Evolutionary conservation across 2,113 vertebrate genomes (phyloP).

Genomic region (Oryzias melastigma): DNA sequence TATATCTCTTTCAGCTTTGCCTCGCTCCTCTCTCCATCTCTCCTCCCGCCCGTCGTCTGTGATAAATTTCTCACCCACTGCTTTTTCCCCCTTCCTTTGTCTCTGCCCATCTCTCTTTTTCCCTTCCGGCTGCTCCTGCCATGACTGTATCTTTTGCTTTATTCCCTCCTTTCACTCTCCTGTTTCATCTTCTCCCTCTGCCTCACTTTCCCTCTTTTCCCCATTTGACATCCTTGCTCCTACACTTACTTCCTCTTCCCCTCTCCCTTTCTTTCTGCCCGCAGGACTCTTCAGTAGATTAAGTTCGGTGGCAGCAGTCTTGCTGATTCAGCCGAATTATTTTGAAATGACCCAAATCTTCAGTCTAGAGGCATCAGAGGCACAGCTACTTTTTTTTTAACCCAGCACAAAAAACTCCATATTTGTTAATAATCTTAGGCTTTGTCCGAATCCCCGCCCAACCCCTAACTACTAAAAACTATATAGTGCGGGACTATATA

Average conservation of each 20-base stretch:
- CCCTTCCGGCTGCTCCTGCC: constrained; percentile 28
- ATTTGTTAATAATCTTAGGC: constrained; percentile 58
- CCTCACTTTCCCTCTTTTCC: constrained; percentile 3
- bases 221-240: constrained; percentile 26
- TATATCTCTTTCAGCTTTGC: constrained; percentile 24
- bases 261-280: constrained; percentile 48
- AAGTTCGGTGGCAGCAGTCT: constrained; percentile 68
- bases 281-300: constrained; percentile 76
- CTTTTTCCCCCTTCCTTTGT: constrained; percentile 40
- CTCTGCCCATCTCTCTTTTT: constrained; percentile 37
- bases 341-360: constrained; percentile 80
- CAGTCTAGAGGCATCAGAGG: constrained; percentile 55
- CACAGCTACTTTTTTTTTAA: constrained; percentile 53
- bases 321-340: constrained; percentile 79
- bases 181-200: constrained; percentile 31
- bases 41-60: constrained; percentile 45
- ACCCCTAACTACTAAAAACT: too few species aligned
- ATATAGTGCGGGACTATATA: too few species aligned
- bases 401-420: constrained; percentile 24
- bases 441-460: too few species aligned
- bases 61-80: constrained; percentile 60
- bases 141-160: constrained; percentile 29
- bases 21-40: constrained; percentile 31
- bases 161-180: constrained; percentile 16
- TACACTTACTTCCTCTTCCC: constrained; percentile 28